phyloP scores from a whole-genome alignment of 1,140 invertebrate genomes.

The Paraescarpia echinospica region DNA sequence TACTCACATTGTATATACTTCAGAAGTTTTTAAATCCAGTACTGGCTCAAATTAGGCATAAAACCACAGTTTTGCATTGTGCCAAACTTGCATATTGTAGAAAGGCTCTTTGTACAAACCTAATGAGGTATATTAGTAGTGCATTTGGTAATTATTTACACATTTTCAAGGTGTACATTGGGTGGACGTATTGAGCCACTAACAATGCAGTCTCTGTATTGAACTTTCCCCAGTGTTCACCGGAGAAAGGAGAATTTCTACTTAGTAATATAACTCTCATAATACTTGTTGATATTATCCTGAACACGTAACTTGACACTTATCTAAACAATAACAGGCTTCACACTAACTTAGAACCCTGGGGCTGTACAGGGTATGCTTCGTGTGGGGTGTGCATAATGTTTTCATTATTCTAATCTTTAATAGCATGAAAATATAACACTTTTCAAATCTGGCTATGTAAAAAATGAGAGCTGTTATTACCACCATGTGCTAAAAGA shows the following conservation, averaged over 20 bases:
- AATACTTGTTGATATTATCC: background rate
- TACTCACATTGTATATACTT: background rate
- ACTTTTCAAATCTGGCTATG: background rate
- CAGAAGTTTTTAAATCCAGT: background rate
- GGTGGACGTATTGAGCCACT: background rate
- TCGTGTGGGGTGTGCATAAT: background rate
- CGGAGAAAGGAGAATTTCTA: background rate
- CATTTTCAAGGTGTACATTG: background rate
- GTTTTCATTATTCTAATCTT: background rate
- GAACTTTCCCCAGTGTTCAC: background rate
- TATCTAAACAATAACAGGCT: background rate
- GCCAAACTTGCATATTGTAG: background rate
- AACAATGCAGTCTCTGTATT: background rate
- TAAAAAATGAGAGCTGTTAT: background rate
- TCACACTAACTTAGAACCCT: background rate
- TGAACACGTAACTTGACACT: background rate
- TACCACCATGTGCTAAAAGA: background rate
- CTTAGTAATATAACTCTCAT: background rate
- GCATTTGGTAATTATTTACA: background rate
- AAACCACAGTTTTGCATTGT: background rate
- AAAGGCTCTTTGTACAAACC: background rate
- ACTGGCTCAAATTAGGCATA: background rate
- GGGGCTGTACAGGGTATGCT: background rate
- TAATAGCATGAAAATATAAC: background rate
- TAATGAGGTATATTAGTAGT: background rate